phyloP scores from a whole-genome alignment of 2,113 vertebrate species.

The Limnothrissa miodon region DNA sequence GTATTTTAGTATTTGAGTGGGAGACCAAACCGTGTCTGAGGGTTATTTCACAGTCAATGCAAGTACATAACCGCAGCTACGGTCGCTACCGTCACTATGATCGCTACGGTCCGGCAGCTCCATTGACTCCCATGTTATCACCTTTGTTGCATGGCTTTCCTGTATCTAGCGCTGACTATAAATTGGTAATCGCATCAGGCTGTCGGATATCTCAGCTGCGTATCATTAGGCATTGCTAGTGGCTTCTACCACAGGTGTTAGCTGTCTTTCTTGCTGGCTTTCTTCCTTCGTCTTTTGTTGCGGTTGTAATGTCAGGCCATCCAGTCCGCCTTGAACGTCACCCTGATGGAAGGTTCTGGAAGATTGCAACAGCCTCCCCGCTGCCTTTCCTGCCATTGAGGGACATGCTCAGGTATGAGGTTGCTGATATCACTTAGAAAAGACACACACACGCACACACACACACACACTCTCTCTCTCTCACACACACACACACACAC shows the following conservation, averaged over 20 bases:
- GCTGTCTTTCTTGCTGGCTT: not conserved
- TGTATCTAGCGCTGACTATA: too few relatives aligned
- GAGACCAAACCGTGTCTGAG: too few relatives aligned
- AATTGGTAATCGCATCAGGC: not conserved
- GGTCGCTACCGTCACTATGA: too few relatives aligned
- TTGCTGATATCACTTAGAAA: not conserved
- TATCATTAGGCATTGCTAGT: not conserved
- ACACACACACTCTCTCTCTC: not conserved
- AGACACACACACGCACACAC: not conserved
- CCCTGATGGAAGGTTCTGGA: conserved; percentile 4
- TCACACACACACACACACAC: conserved; percentile 1
- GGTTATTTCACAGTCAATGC: too few relatives aligned
- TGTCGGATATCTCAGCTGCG: not conserved
- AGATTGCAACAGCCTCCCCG: not conserved
- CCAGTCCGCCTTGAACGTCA: not conserved
- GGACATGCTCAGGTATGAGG: too few relatives aligned
- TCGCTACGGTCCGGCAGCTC: too few relatives aligned
- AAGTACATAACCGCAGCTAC: too few relatives aligned
- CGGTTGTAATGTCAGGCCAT: not conserved
- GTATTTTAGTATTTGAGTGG: too few relatives aligned
- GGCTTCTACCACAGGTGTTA: not conserved
- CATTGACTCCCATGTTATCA: too few relatives aligned
- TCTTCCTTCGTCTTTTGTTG: too few relatives aligned
- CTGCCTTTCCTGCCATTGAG: not conserved
- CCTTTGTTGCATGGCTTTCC: too few relatives aligned